A percentile compares a stretch with the other conserved stretches of the same genome.
phyloP scores from a whole-genome alignment of 1,140 invertebrate species.

The Oryzaephilus surinamensis region DNA sequence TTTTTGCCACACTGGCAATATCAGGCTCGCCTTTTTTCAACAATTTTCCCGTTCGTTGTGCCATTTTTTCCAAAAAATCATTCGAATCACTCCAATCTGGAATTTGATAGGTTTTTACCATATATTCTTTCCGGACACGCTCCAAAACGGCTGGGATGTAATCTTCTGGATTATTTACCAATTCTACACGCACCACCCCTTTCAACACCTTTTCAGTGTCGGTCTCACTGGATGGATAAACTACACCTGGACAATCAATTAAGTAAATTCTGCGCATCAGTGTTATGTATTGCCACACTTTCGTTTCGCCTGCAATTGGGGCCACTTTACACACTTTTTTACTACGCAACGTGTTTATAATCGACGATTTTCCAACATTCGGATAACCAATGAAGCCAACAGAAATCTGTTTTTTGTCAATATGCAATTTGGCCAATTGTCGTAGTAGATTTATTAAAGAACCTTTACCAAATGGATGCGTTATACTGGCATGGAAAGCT shows the following conservation, averaged over 20 bases:
- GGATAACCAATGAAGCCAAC: constrained; percentile 99
- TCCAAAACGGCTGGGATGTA: constrained; percentile 81
- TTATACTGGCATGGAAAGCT: constrained; percentile 95
- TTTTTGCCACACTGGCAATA: constrained; percentile 75
- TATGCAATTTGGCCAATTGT: constrained; percentile 87
- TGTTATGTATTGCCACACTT: constrained; percentile 99
- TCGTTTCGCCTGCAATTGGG: constrained; percentile 98
- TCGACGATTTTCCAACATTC: constrained; percentile 97
- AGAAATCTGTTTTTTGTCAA: constrained; percentile 96
- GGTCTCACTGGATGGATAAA: constrained; percentile 85
- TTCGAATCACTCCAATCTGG: constrained; percentile 63
- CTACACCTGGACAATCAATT: constrained; percentile 98
- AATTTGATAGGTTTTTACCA: constrained; percentile 86
- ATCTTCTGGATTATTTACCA: constrained; percentile 89
- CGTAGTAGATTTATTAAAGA: constrained; percentile 91
- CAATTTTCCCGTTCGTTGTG: constrained; percentile 76
- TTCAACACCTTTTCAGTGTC: constrained; percentile 96
- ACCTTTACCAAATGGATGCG: constrained; percentile 97
- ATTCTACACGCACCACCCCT: constrained; percentile 89
- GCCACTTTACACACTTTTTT: constrained; percentile 98
- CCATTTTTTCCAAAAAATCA: constrained; percentile 90
- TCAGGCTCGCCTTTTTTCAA: constrained; percentile 96
- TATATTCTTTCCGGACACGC: constrained; percentile 81
- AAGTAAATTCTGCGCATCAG: constrained; percentile 95
- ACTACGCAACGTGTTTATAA: constrained; percentile 91